These are phyloP conservation scores for Zaprionus camerounensis DNA, from an alignment of 1,140 invertebrate genomes.

Conservation along the genomic window DNA sequence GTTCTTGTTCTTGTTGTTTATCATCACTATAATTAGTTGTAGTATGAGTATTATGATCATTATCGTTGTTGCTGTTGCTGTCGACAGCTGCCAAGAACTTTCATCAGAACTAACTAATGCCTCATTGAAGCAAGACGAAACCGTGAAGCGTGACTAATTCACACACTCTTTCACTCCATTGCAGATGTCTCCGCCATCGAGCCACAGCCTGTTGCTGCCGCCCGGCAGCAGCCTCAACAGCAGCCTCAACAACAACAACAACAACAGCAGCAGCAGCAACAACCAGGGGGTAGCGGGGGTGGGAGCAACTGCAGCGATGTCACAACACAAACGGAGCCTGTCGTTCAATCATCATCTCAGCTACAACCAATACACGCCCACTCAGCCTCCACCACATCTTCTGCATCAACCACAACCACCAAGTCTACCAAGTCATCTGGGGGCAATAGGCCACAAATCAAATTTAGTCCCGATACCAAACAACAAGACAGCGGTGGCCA, in stretches of 20 bases:
- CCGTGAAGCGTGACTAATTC: background rate
- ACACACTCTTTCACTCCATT: conserved; percentile 44
- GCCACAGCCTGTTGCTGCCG: conserved; percentile 71
- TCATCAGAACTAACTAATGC: conserved; percentile 48
- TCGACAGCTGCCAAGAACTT: conserved; percentile 42
- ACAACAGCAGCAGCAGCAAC: conserved; percentile 34
- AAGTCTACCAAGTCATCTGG: conserved; percentile 84
- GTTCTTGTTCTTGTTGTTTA: conserved; percentile 23
- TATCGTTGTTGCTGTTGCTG: conserved; percentile 17
- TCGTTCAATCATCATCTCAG: conserved; percentile 88
- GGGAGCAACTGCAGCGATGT: conserved; percentile 57
- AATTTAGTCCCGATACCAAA: conserved; percentile 84
- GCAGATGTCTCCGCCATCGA: conserved; percentile 86
- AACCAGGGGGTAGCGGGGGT: conserved; percentile 24
- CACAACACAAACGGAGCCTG: conserved; percentile 87
- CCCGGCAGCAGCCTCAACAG: conserved; percentile 50
- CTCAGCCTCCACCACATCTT: conserved; percentile 86
- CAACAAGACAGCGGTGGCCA: conserved; percentile 75
- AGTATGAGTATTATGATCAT: background rate
- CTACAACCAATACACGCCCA: conserved; percentile 87
- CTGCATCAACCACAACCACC: conserved; percentile 84
- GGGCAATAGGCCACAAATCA: conserved; percentile 80
- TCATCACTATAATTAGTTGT: background rate
- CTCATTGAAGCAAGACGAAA: background rate
- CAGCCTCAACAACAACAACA: conserved; percentile 43